Conservation (phyloP, 1,140 invertebrate genomes). For the Drosophila malerkotliana region DNA sequence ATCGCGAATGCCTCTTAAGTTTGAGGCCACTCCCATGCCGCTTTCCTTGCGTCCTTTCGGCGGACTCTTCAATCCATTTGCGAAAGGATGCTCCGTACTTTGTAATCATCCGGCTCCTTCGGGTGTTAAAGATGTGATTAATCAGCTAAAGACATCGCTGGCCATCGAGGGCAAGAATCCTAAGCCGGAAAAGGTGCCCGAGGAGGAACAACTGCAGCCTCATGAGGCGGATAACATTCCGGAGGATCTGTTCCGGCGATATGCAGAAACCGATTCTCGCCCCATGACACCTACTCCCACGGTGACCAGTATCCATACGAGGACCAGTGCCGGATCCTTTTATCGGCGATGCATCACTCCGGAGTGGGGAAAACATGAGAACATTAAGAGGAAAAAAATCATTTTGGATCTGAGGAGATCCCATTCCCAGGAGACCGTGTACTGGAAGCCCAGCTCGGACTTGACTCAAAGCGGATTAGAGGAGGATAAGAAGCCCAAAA, state of each 20-base stretch:
- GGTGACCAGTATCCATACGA: constrained; percentile 86
- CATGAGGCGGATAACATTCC: constrained; percentile 84
- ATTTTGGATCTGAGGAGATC: constrained; percentile 76
- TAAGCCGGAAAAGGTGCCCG: constrained; percentile 35
- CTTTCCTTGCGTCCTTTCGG: constrained; percentile 88
- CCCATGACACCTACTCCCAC: constrained; percentile 90
- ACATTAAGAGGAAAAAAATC: constrained; percentile 80
- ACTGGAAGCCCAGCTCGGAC: constrained; percentile 83
- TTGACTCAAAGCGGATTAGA: constrained; percentile 69
- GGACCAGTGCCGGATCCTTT: constrained; percentile 79
- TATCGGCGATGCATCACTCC: constrained; percentile 85
- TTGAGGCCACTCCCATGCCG: constrained; percentile 71
- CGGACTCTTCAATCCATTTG: constrained; percentile 91
- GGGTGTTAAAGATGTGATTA: constrained; percentile 89
- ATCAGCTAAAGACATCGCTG: constrained; percentile 89
- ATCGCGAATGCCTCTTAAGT: constrained; percentile 61
- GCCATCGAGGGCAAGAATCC: constrained; percentile 74
- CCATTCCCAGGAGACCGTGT: constrained; percentile 81
- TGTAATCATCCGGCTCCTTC: constrained; percentile 92
- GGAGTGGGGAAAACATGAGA: constrained; percentile 83
- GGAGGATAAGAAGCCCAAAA: constrained; percentile 72
- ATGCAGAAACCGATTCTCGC: constrained; percentile 91
- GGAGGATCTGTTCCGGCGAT: constrained; percentile 87
- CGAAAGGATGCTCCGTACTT: constrained; percentile 90
- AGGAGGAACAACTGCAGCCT: constrained; percentile 46